phyloP scores from a whole-genome alignment of 1,140 invertebrate species.

The Brachionus manjavacas region DNA sequence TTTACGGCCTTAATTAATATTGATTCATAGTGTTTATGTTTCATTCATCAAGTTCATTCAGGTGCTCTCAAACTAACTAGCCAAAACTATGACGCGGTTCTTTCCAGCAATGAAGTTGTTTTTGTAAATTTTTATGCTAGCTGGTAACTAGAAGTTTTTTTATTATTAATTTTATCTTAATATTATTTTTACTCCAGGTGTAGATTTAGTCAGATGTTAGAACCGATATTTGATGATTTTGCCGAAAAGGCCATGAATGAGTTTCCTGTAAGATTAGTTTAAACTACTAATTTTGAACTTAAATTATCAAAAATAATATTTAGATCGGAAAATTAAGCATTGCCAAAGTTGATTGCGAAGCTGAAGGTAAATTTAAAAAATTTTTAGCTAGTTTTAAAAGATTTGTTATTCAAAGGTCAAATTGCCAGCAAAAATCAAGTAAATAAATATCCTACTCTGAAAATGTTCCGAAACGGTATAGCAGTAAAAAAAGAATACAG shows the following conservation, averaged over 20 bases:
- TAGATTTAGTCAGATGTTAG: constrained; percentile 43
- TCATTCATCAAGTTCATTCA: background rate
- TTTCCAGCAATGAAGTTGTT: constrained; percentile 13
- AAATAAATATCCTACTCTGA: constrained; percentile 91
- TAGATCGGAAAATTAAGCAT: background rate
- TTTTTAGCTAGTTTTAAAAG: background rate
- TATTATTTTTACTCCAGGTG: background rate
- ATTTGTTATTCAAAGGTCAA: background rate
- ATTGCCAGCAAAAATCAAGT: constrained; percentile 28
- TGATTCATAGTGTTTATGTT: background rate
- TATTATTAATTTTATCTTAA: too few relatives aligned
- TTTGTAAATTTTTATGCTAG: constrained; percentile 43
- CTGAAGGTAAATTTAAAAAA: constrained; percentile 17
- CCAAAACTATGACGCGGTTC: background rate
- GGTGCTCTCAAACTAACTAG: constrained; percentile 31
- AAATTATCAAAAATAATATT: background rate
- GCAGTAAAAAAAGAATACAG: constrained; percentile 89
- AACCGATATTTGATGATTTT: constrained; percentile 39
- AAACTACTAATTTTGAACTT: background rate
- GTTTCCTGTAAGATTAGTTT: background rate
- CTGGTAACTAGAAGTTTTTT: background rate
- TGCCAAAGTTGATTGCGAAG: constrained; percentile 41
- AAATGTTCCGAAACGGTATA: constrained; percentile 88
- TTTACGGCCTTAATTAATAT: background rate
- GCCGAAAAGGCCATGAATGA: constrained; percentile 23